These are phyloP conservation scores for Pungitius pungitius DNA, from an alignment of 2,113 vertebrate genomes.

Conservation along the genomic window DNA sequence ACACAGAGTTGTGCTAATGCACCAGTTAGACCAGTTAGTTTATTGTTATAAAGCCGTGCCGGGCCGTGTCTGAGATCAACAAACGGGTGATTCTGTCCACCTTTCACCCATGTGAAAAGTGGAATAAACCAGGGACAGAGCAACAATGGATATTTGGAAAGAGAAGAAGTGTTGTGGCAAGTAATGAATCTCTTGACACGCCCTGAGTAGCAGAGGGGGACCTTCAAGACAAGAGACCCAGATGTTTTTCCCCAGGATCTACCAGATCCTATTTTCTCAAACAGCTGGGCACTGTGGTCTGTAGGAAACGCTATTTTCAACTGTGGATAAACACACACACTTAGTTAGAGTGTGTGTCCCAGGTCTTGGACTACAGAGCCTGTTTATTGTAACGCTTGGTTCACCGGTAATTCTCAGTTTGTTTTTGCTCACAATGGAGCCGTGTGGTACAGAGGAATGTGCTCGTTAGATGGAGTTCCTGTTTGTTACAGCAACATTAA, in stretches of 20 bases:
- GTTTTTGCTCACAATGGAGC: constrained; percentile 1
- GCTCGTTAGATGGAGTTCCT: neutral
- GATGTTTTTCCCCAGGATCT: constrained; percentile 11
- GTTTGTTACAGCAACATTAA: neutral
- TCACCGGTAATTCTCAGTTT: neutral
- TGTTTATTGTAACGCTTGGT: constrained; percentile 7
- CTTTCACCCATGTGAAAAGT: neutral
- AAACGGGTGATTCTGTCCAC: constrained; percentile 9
- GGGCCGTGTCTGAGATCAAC: neutral
- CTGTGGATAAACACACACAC: constrained; percentile 4
- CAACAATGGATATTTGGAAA: neutral
- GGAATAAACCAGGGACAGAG: neutral
- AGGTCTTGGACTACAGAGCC: neutral
- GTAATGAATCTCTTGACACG: neutral
- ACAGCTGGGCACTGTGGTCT: neutral
- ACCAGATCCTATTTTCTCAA: neutral
- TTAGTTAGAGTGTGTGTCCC: too few species aligned
- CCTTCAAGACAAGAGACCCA: constrained; percentile 2
- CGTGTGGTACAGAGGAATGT: neutral
- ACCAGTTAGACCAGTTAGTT: constrained; percentile 19
- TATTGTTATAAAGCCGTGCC: constrained; percentile 9
- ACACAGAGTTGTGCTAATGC: constrained; percentile 48
- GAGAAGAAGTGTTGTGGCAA: neutral
- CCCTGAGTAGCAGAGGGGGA: neutral
- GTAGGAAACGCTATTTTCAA: neutral